Base-by-base conservation (phyloP, 1,140 invertebrate genomes). In the Drosophila arizonae region DNA sequence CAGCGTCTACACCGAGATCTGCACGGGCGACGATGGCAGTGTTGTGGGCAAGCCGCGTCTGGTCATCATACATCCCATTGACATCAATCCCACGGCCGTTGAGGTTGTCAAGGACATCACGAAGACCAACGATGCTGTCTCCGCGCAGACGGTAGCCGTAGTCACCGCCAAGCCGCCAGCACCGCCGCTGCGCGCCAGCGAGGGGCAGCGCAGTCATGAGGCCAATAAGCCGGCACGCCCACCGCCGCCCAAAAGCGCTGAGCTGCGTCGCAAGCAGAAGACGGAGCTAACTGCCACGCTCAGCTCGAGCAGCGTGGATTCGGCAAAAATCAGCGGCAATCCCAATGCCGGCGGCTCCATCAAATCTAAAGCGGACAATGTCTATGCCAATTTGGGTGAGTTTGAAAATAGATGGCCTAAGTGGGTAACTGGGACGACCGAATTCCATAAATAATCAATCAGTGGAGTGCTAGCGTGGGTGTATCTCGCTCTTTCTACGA, bases 51-150 rank as follows among this genome's bases (percentile, higher is more conserved):
- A 95, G 81, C 95, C 95, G 0, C 93, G 96, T 17, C 92, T 96
- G 9, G 96, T 97, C 48, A 98, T 98, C 54, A 96, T 97, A 72
- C 97, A 98, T 93, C 97, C 97, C 11, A 92, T 96, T 57, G 96
- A 98, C 77, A 93, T 97, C 15, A 96, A 97, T 90, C 95, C 95
- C 10, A 94, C 95, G 3, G 95, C 93, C 21, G 95, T 96, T 0
- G 95, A 97, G 85, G 96, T 97, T 2, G 93, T 97, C 43, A 94
- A 94, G 78, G 93, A 94, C 50, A 94, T 93, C 71, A 93, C 90
- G 8, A 91, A 91, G 72, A 91, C 90, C 0, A 79, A 50, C 67
- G 90, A 91, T 28, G 10, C 82, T 3, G 86, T 91, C 6, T 57
- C 87, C 0, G 91, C 63, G 77, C 92, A 77, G 91, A 91, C 90